Base-by-base conservation (phyloP, 2,888 invertebrate species). In the Andrena bicolor region DNA sequence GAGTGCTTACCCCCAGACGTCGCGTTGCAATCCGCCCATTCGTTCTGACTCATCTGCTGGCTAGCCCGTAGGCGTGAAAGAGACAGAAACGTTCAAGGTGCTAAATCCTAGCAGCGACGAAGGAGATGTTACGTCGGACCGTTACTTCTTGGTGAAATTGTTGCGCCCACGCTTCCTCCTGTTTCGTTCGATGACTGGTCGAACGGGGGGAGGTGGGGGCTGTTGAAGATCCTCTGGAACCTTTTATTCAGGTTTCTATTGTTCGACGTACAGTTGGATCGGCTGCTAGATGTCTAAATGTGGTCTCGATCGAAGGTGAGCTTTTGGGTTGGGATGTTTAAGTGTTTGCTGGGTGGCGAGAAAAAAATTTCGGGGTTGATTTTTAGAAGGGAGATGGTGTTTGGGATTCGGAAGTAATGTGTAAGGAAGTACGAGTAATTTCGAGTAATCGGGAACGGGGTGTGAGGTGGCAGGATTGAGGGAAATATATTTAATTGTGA, bases 1-100 rank as follows among this genome's bases (percentile, higher is more conserved):
- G 87, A 71, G 76, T 72, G 80, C 71, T 61, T 61, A 79, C 80
- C 84, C 84, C 70, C 70, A 56, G 74, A 41, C 71, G 35, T 35
- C 68, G 66, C 61, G 63, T 68, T 66, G 82, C 80, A 72, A 72
- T 66, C 79, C 77, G 79, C 75, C 82, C 84, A 83, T 86, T 84
- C 86, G 83, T 86, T 88, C 84, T 85, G 83, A 83, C 84, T 84
- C 84, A 85, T 85, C 79, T 76, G 82, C 66, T 76, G 58, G 23
- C 32, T n/a, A 49, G 79, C 7, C 76, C 76, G 80, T 82, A 70
- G 83, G 80, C 84, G 83, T 85, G 84, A 86, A 78, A 82, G 85
- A 70, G 89, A 90, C 85, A 80, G 88, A 85, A 86, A 88, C 87
- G 80, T 32, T 60, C 48, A 58, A 60, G 80, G 68, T 49, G 83